A percentile compares a stretch with the other conserved stretches of the same genome.
Evolutionary conservation across 2,888 invertebrate genomes (phyloP).

Genomic region (Pinctada fucata): DNA sequence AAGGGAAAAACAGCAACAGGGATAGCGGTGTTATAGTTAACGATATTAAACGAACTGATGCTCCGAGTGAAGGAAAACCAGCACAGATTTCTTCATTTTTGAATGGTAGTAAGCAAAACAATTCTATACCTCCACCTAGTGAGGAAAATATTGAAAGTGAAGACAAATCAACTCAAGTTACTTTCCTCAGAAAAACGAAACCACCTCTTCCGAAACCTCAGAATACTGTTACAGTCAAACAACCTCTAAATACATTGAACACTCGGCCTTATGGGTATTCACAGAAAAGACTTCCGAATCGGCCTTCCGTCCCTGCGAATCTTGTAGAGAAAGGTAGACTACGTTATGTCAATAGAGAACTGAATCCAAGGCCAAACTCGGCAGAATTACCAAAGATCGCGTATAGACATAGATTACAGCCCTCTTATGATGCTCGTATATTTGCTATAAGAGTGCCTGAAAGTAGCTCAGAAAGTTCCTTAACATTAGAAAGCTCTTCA

Average conservation of each 20-base stretch:
- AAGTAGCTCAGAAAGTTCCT: constrained; percentile 12
- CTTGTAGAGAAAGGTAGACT: constrained; percentile 7
- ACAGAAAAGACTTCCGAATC: constrained; percentile 30
- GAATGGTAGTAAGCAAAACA: not conserved
- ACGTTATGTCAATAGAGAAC: constrained; percentile 3
- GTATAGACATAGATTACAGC: constrained; percentile 49
- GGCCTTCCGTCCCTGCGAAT: constrained; percentile 26
- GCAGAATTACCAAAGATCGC: constrained; percentile 52
- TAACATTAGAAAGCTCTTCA: not conserved
- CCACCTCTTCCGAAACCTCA: constrained; percentile 25
- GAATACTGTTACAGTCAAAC: constrained; percentile 17
- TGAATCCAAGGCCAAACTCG: constrained; percentile 49
- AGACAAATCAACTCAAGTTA: constrained; percentile 6
- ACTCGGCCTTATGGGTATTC: constrained; percentile 52
- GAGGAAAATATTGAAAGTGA: constrained; percentile 18
- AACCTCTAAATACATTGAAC: constrained; percentile 44
- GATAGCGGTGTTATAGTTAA: constrained; percentile 11
- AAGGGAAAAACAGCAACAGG: constrained; percentile 28
- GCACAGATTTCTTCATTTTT: not conserved
- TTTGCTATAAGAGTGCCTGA: constrained; percentile 22
- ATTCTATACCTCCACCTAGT: not conserved
- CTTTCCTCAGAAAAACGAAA: not conserved
- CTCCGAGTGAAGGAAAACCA: too few species aligned
- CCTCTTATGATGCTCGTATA: constrained; percentile 51
- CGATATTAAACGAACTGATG: not conserved